Conservation (phyloP, 2,888 invertebrate species). For the Athetis lepigone region DNA sequence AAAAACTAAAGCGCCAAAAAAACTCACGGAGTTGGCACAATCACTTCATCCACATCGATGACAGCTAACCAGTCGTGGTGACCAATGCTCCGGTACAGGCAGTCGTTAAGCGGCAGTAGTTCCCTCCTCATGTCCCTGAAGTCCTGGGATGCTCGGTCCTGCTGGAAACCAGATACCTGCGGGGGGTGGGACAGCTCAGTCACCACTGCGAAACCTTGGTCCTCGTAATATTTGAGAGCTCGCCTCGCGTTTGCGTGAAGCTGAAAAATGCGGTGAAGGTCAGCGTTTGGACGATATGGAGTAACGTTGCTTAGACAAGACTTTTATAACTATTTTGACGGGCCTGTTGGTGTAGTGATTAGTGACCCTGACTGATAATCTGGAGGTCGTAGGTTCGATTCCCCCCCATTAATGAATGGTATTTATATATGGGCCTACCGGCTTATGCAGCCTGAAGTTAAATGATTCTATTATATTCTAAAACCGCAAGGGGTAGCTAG, state of each 20-base stretch:
- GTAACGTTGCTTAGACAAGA: no score
- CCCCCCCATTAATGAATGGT: no score
- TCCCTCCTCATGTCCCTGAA: conserved; percentile 37
- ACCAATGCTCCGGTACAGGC: conserved; percentile 34
- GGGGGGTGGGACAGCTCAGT: conserved; percentile 41
- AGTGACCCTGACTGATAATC: no score
- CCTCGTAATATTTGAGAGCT: conserved; percentile 30
- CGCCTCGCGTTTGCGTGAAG: conserved; percentile 28
- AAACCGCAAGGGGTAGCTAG: no score
- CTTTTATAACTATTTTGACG: no score
- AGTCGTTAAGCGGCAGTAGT: conserved; percentile 44
- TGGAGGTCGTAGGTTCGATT: no score
- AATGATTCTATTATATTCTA: no score
- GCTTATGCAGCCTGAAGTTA: no score
- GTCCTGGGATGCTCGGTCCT: neutral
- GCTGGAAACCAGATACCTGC: conserved; percentile 21
- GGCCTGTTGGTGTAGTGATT: no score
- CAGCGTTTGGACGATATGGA: no score
- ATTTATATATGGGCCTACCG: no score
- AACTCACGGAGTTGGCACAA: conserved; percentile 32
- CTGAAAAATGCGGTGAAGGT: conserved; percentile 19
- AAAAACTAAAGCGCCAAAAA: no score
- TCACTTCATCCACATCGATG: conserved; percentile 44
- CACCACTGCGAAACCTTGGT: conserved; percentile 28
- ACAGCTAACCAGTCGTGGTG: conserved; percentile 35